phyloP scores from a whole-genome alignment of 2,113 vertebrate genomes.

The Ahaetulla prasina region DNA sequence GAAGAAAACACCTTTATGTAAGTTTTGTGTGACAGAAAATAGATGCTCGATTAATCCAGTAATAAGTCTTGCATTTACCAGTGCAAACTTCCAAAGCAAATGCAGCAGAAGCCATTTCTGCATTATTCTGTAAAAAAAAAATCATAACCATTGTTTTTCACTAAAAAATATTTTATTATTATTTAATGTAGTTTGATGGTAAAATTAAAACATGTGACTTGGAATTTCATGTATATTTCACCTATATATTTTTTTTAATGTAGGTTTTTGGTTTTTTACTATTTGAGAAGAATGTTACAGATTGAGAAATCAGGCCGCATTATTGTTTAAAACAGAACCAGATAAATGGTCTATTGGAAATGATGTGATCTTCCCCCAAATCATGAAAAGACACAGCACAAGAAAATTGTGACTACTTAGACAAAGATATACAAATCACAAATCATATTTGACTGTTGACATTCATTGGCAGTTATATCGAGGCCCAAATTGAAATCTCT shows the following conservation, averaged over 20 bases:
- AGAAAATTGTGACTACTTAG: neutral
- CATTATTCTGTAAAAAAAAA: neutral
- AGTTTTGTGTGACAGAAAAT: neutral
- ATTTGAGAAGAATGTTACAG: constrained; percentile 44
- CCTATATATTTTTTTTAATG: constrained; percentile 14
- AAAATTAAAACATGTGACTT: constrained; percentile 19
- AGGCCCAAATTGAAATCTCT: neutral
- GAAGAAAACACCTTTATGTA: neutral
- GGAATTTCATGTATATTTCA: neutral
- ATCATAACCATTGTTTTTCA: neutral
- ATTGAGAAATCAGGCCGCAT: neutral
- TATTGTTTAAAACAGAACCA: neutral
- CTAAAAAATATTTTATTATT: constrained; percentile 1
- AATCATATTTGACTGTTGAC: neutral
- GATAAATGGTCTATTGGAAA: constrained; percentile 27
- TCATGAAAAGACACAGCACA: neutral
- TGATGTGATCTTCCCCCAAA: constrained; percentile 13
- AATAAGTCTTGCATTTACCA: constrained; percentile 35
- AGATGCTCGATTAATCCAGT: constrained; percentile 11
- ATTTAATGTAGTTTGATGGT: constrained; percentile 32
- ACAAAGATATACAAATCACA: neutral
- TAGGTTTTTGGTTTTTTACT: constrained; percentile 35
- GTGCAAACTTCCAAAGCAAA: neutral
- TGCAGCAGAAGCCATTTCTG: constrained; percentile 17
- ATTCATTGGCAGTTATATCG: neutral